A percentile compares a stretch with the other conserved stretches of the same genome.
phyloP scores from a whole-genome alignment of 53 echinoderm and acorn worm genomes.

The Crossaster papposus region DNA sequence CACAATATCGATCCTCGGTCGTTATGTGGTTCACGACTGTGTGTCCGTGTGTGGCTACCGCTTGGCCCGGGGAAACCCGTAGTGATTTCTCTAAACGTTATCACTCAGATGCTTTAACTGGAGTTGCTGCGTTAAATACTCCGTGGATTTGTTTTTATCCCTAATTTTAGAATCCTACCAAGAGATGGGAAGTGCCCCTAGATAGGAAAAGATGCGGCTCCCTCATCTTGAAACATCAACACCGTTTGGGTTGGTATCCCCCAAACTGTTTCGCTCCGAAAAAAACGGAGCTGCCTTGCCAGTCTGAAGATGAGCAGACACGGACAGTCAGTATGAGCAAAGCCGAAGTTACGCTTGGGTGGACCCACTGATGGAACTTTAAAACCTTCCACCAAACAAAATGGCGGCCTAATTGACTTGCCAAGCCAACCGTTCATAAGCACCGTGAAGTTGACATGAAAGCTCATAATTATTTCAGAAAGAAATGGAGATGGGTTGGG shows the following conservation, averaged over 20 bases:
- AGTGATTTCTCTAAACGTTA: no score
- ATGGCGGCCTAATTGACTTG: slow-evolving; percentile 44
- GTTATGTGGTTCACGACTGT: no score
- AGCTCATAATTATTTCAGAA: slow-evolving; percentile 34
- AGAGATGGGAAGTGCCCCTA: no score
- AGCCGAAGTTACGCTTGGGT: slow-evolving; percentile 1
- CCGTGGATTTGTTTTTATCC: no score
- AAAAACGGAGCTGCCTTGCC: background rate
- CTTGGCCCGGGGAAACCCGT: no score
- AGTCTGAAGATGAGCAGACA: background rate
- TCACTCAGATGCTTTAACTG: no score
- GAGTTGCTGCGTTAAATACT: no score
- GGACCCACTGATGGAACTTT: background rate
- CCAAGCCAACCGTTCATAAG: slow-evolving; percentile 41
- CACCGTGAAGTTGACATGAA: background rate
- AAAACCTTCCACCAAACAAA: background rate
- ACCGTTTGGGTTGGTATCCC: background rate
- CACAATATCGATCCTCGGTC: no score
- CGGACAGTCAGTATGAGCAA: background rate
- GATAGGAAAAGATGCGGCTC: no score
- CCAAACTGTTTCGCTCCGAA: background rate
- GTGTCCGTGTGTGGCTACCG: no score
- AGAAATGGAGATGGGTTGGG: no score
- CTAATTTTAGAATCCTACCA: no score
- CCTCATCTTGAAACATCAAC: background rate